Evolutionary conservation across 2,113 vertebrate genomes (phyloP).

Genomic region (Pterocles orientalis): DNA sequence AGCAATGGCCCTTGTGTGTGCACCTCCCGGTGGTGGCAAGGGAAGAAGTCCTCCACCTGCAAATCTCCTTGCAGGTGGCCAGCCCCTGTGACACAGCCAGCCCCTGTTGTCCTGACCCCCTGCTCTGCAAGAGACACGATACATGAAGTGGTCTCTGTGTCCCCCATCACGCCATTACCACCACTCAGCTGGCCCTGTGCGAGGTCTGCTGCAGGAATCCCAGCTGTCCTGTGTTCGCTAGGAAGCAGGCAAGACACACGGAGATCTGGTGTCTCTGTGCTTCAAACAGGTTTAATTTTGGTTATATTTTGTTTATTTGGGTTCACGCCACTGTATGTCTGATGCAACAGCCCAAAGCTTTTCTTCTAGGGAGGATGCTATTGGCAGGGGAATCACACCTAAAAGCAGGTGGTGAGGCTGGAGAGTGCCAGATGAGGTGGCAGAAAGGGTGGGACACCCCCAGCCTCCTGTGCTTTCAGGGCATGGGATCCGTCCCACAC

Average conservation of each 20-base stretch:
- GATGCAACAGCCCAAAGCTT: not conserved
- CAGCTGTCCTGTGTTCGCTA: accelerated
- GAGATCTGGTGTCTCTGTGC: not conserved
- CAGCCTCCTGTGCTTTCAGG: not conserved
- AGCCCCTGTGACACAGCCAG: accelerated
- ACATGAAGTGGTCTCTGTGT: not conserved
- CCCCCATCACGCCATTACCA: not conserved
- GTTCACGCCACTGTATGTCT: not conserved
- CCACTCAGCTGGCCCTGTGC: not conserved
- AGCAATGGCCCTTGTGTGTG: not conserved
- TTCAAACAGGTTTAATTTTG: not conserved
- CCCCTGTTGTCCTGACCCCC: not conserved
- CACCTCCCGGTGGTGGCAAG: not conserved
- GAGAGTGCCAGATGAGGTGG: not conserved
- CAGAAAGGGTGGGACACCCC: not conserved
- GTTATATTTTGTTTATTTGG: not conserved
- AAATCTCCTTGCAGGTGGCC: not conserved
- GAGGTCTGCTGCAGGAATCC: not conserved
- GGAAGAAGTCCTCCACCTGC: not conserved
- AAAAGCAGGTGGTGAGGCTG: not conserved
- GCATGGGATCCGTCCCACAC: not conserved
- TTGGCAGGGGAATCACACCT: not conserved
- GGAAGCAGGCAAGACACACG: not conserved
- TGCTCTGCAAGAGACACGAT: not conserved
- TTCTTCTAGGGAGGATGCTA: not conserved